Evolutionary conservation across 2,888 invertebrate species (phyloP).

Genomic region (Limnephilus marmoratus): DNA sequence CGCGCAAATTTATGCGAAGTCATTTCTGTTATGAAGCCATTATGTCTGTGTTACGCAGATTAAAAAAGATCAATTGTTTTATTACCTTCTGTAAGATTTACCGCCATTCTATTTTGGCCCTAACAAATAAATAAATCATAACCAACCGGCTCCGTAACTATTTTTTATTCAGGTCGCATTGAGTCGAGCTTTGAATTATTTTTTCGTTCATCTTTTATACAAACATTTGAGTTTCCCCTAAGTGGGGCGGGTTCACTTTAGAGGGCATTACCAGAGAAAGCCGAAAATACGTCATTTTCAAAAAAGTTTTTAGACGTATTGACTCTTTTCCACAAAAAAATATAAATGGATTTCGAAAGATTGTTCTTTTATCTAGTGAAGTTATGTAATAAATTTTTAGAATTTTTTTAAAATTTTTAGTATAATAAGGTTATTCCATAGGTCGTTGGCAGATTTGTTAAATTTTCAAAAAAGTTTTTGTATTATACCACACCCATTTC

Average conservation of each 20-base stretch:
- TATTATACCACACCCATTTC: too few relatives aligned
- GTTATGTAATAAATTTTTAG: too few relatives aligned
- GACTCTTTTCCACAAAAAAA: too few relatives aligned
- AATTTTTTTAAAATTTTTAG: too few relatives aligned
- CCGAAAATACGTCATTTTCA: too few relatives aligned
- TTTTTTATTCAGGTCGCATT: constrained; percentile 13
- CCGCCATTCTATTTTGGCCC: not conserved
- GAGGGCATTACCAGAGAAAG: too few relatives aligned
- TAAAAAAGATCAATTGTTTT: constrained; percentile 34
- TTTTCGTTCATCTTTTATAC: not conserved
- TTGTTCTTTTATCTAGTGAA: too few relatives aligned
- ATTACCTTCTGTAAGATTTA: not conserved
- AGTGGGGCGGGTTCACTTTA: not conserved
- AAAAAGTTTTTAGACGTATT: too few relatives aligned
- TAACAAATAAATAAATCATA: constrained; percentile 32
- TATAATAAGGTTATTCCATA: too few relatives aligned
- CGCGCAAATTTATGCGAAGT: constrained; percentile 7
- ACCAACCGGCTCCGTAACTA: not conserved
- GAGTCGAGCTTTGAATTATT: not conserved
- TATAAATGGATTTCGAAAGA: too few relatives aligned
- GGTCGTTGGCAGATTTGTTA: too few relatives aligned
- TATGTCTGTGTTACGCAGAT: constrained; percentile 27
- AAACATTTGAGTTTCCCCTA: constrained; percentile 10
- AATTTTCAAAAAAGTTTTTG: too few relatives aligned
- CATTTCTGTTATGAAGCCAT: constrained; percentile 25